Base-by-base conservation (phyloP, 2,888 invertebrate species). In the Esperia sulphurella region DNA sequence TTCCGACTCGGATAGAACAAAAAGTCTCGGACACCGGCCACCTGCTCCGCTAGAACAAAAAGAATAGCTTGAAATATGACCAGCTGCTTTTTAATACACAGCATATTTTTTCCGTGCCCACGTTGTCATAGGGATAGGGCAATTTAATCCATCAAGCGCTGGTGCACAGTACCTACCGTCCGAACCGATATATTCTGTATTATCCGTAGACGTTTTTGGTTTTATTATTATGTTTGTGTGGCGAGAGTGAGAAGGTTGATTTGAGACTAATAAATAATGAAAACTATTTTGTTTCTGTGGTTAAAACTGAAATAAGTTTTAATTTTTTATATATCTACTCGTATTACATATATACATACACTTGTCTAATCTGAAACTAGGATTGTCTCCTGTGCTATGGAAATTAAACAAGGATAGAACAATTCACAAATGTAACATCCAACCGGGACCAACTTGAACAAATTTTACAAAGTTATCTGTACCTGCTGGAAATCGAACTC, bases 111-210 rank as follows among this genome's bases (percentile, higher is more conserved):
- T 86, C 83, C 84, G 76, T 73, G 75, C 79, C 83, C 80, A 83
- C 83, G 83, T 89, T 90, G 90, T 90, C 90, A 90, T 86, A 89
- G 85, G 86, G 88, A 76, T 68, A 77, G 78, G 87, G 90, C 90
- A 90, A 90, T 90, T 90, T 90, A 89, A 90, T 90, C 90, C 88
- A 90, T 90, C 90, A 90, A 77, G 75, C 79, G 73, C 66, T 66
- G 70, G 65, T 79, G 75, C 78, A 70, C 75, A 74, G 72, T 65
- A 69, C 73, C 76, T 65, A 69, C 73, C 76, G 79, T 75, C 79
- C 80, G 75, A 76, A 72, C 70, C 88, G 81, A 86, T 88, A 88
- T 86, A 87, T 87, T 87, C 82, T 85, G 77, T 83, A 83, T 86
- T 80, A 84, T 21, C 82, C 77, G 78, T 74, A 73, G 74, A 72